Base-by-base conservation (phyloP, 2,113 vertebrate species). In the Bombycilla garrulus region DNA sequence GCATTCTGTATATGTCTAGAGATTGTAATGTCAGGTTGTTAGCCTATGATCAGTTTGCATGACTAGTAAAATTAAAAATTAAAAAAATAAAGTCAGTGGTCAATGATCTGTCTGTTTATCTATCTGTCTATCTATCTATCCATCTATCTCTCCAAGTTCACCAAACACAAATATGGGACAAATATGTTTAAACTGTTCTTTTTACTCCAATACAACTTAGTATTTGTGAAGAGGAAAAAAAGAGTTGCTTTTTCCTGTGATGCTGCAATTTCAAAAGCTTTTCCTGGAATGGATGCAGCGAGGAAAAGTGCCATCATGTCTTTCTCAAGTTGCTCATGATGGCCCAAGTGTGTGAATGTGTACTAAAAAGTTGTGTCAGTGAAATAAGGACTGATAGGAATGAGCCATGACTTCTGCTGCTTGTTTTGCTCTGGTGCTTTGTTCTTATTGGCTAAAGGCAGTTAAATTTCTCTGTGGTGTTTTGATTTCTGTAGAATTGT, bases 391-490 rank as follows among this genome's bases (percentile, higher is more conserved):
- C 22, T 48, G 45, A 12, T 17, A 70, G 90, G n/a, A 54, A 54
- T 16, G 33, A 85, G 22, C 15, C 40, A 35, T 33, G 44, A 33
- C 73, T 88, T 77, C 10, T 45, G 79, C 42, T 80, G 76, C 57
- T 82, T 95, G 24, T 90, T 95, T 77, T 91, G 21, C 26, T 84
- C 18, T 67, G 6, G 70, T 87, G 40, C 33, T 78, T 78, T 45
- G 36, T 90, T 65, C 54, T 92, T 69, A 10, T 1, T 93, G 60
- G 13, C 42, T 86, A 74, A 86, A 91, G 29, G 19, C 29, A 48
- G 50, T 47, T 76, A 25, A 50, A 88, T 33, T 82, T 44, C 8
- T 78, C 17, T 51, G 8, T 44, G 26, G 8, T 62, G 9, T 33
- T 76, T 60, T 45, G 10, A 5, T 71, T 48, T 67, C 17, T 38